Evolutionary conservation across 2,797 vertebrate genomes (phyloP).

Genomic region (Acrocephalus scirpaceus): DNA sequence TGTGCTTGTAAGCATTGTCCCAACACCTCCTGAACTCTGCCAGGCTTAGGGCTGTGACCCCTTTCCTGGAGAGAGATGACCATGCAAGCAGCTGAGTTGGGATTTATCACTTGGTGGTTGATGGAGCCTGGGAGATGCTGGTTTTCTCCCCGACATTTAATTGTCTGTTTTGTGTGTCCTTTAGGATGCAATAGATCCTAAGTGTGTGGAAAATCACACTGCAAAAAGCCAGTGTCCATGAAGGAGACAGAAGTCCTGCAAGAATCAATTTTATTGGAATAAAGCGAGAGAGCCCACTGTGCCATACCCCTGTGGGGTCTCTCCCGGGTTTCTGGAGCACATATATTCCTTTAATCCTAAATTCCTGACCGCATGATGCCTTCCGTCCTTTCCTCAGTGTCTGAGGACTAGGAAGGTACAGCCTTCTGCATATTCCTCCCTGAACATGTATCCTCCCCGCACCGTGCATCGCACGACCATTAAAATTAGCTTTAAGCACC

Average conservation of each 20-base stretch:
- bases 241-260: too few relatives aligned
- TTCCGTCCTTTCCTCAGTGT: too few relatives aligned
- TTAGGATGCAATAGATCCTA: neutral
- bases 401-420: neutral
- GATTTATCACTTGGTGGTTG: fast-evolving
- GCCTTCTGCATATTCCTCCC: neutral
- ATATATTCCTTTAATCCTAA: neutral
- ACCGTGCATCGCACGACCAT: fast-evolving
- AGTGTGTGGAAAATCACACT: fast-evolving
- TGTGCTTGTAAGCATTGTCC: neutral
- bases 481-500: neutral
- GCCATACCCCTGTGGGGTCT: fast-evolving
- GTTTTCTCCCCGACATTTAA: neutral
- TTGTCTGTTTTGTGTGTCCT: neutral
- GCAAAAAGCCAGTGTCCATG: fast-evolving
- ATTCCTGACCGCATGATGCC: fast-evolving
- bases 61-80: neutral
- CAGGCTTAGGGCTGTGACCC: neutral
- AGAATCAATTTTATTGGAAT: neutral
- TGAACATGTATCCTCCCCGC: neutral
- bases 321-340: neutral
- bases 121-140: neutral
- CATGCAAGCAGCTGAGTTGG: fast-evolving
- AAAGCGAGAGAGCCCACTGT: neutral
- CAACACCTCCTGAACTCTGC: neutral